These are phyloP conservation scores for Heteropelma amictum DNA, from an alignment of 2,888 invertebrate genomes.

Conservation along the genomic window DNA sequence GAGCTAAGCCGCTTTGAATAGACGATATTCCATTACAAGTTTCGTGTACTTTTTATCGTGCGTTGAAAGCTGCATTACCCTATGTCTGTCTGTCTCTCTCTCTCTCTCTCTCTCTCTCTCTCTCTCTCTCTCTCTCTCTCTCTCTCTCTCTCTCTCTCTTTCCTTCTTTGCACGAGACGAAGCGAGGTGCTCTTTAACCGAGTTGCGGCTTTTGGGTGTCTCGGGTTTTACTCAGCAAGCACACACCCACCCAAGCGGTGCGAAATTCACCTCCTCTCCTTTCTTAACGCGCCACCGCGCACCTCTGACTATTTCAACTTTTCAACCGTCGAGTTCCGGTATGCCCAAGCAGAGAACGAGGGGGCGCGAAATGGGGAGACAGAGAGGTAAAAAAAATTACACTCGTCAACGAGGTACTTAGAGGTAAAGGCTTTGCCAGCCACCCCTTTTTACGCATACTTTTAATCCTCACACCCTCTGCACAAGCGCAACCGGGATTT, in stretches of 20 bases:
- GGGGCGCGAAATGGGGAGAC: conserved; percentile 30
- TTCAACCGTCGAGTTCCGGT: conserved; percentile 51
- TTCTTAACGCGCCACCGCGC: conserved; percentile 34
- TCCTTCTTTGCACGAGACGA: conserved; percentile 54
- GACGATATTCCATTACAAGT: conserved; percentile 57
- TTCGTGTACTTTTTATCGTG: conserved; percentile 55
- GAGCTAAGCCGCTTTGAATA: conserved; percentile 51
- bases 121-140: conserved; percentile 10
- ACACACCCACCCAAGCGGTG: conserved; percentile 24
- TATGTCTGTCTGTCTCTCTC: conserved; percentile 8
- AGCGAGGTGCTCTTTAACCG: conserved; percentile 47
- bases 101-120: not conserved
- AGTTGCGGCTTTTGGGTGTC: conserved; percentile 39
- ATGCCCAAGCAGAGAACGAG: conserved; percentile 32
- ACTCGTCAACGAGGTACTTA: conserved; percentile 59
- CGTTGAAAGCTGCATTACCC: conserved; percentile 34
- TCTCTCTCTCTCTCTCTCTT: conserved; percentile 3
- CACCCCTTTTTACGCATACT: conserved; percentile 45
- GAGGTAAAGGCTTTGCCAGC: conserved; percentile 53
- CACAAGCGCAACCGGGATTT: conserved; percentile 18
- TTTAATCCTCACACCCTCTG: conserved; percentile 44
- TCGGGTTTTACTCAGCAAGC: conserved; percentile 25
- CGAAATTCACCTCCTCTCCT: conserved; percentile 31
- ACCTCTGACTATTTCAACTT: conserved; percentile 55
- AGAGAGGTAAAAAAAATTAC: conserved; percentile 57